Percentiles rank a stretch among this genome's conserved stretches.
Conservation (phyloP, 1,140 invertebrate genomes). For the Leptoteleia sp. region DNA sequence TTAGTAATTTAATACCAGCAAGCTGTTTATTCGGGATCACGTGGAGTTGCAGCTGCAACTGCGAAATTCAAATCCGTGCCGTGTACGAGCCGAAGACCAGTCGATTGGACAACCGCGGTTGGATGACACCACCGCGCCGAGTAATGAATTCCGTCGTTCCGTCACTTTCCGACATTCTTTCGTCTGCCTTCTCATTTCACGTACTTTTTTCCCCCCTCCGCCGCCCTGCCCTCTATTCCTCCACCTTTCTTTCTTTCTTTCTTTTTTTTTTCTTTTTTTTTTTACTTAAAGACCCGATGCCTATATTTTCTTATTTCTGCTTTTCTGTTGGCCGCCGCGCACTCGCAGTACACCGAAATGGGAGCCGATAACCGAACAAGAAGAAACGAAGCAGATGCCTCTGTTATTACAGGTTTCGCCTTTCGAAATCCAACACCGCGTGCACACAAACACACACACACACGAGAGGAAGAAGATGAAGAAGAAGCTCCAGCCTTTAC, state of each 20-base stretch:
- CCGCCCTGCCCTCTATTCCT: conserved; percentile 2
- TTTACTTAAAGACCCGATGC: conserved; percentile 19
- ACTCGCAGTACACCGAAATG: conserved; percentile 56
- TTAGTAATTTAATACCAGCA: conserved; percentile 71
- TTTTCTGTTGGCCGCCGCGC: conserved; percentile 34
- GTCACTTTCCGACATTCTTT: conserved; percentile 49
- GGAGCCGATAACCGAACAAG: conserved; percentile 65
- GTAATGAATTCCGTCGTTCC: conserved; percentile 49
- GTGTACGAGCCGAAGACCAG: conserved; percentile 35
- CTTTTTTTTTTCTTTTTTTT: conserved; percentile 21
- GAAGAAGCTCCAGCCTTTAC: conserved; percentile 27
- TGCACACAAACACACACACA: conserved; percentile 37
- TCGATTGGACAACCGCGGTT: conserved; percentile 62
- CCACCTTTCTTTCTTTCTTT: background rate
- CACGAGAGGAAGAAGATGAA: no score
- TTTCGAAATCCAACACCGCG: conserved; percentile 73
- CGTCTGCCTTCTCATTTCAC: conserved; percentile 30
- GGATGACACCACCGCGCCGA: conserved; percentile 53
- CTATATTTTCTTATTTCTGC: conserved; percentile 59
- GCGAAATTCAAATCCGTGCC: conserved; percentile 70
- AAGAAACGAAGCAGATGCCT: conserved; percentile 73
- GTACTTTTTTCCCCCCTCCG: conserved; percentile 7
- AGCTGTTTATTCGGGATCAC: conserved; percentile 67
- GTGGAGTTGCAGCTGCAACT: conserved; percentile 70
- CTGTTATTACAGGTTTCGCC: conserved; percentile 75